Conservation (phyloP, 2,888 invertebrate genomes). For the Hyposoter didymator region DNA sequence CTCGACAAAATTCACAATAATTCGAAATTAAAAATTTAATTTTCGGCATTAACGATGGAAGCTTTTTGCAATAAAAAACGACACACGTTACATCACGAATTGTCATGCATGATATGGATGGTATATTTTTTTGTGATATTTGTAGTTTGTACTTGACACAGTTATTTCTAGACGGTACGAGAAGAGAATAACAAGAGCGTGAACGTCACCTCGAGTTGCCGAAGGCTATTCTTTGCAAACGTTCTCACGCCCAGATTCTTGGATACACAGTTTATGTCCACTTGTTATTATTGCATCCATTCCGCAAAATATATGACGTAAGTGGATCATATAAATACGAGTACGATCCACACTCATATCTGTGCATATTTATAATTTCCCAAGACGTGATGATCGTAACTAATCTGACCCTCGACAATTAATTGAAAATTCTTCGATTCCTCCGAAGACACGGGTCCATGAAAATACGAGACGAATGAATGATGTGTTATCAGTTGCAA, state of each 20-base stretch:
- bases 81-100: conserved; percentile 21
- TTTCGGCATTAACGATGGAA: conserved; percentile 40
- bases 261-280: conserved; percentile 15
- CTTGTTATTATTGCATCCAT: conserved; percentile 28
- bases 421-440: not conserved
- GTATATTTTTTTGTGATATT: not conserved
- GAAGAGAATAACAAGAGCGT: conserved; percentile 49
- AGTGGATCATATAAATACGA: conserved; percentile 65
- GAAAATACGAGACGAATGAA: too few relatives aligned
- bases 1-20: too few relatives aligned
- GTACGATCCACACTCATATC: conserved; percentile 23
- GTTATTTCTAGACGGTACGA: conserved; percentile 55
- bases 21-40: too few relatives aligned
- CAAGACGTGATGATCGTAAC: not conserved
- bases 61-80: conserved; percentile 34
- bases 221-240: conserved; percentile 62
- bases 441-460: not conserved
- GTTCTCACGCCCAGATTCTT: conserved; percentile 65
- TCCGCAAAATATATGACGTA: conserved; percentile 57
- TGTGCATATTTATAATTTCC: not conserved
- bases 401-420: not conserved
- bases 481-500: not conserved
- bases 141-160: conserved; percentile 44
- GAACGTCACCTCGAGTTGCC: conserved; percentile 44
- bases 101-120: conserved; percentile 29